A percentile compares a stretch with the other conserved stretches of the same genome.
Conservation (phyloP, 2,888 invertebrate genomes). For the Diloba caeruleocephala region DNA sequence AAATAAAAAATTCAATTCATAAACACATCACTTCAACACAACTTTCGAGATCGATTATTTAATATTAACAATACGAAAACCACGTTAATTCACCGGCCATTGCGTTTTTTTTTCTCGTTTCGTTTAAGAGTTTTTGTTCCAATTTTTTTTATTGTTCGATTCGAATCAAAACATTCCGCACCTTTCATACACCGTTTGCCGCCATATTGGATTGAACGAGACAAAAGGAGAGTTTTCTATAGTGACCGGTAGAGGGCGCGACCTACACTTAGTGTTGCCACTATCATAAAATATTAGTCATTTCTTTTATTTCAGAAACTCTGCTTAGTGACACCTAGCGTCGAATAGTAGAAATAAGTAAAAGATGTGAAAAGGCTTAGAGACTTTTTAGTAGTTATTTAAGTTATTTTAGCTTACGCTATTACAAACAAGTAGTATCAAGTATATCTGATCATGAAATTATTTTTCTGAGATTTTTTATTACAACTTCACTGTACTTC, state of each 20-base stretch:
- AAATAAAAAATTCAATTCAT: conserved; percentile 49
- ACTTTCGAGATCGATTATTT: conserved; percentile 65
- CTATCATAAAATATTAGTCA: conserved; percentile 35
- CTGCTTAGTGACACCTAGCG: conserved; percentile 46
- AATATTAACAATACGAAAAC: conserved; percentile 68
- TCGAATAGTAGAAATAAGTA: conserved; percentile 27
- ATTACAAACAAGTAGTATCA: not conserved
- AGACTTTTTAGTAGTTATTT: no score
- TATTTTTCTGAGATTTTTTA: no score
- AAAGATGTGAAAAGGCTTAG: not conserved
- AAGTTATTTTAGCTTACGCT: not conserved
- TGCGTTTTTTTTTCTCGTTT: conserved; percentile 69
- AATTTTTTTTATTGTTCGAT: conserved; percentile 76
- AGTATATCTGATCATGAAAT: no score
- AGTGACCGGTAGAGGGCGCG: conserved; percentile 68
- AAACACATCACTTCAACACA: conserved; percentile 63
- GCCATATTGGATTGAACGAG: conserved; percentile 87
- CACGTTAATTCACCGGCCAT: conserved; percentile 71
- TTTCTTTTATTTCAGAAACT: not conserved
- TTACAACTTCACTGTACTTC: no score
- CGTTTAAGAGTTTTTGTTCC: conserved; percentile 62
- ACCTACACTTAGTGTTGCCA: conserved; percentile 63
- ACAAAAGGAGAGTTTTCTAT: conserved; percentile 75
- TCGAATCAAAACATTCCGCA: conserved; percentile 87
- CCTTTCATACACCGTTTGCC: conserved; percentile 86